Base-by-base conservation (phyloP, 2,888 invertebrate species). In the Oxycera nigricornis region DNA sequence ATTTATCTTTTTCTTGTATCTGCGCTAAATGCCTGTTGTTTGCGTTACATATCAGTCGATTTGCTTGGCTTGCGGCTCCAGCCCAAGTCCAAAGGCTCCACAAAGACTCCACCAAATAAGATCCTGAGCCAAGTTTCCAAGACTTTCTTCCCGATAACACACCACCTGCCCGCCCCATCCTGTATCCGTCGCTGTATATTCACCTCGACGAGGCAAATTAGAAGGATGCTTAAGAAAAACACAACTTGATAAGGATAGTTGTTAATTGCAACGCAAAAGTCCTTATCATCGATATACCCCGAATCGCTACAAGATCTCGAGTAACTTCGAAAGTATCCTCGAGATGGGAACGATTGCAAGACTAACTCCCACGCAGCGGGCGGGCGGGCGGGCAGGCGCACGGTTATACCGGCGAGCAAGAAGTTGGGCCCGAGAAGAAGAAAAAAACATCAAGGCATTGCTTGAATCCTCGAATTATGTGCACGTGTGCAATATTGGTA, bases 1-100 rank as follows among this genome's bases (percentile, higher is more conserved):
- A 74, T 74, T 76, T 76, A 76, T 76, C 76, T 70, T 70, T 76
- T 74, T 73, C 74, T 76, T 76, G 76, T 76, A 76, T 76, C 76
- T 76, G 22, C 46, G 74, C 74, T 76, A 76, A 76, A 76, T 76
- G 70, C 76, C 73, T 76, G 76, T 74, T 76, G 76, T 76, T 76
- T 76, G 73, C 70, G 73, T 73, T 76, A 74, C 74, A 76, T 76
- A 76, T 76, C 76, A 73, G 76, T 73, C 74, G 74, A 74, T 74
- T 76, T 74, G 74, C 59, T 41, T 2, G 24, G 35, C 72, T 72
- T 26, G 59, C 24, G 39, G 55, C 41, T 24, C 57, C 26, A 14
- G n/a, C n/a, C n/a, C n/a, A n/a, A 17, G 4, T 9, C 14, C 9
- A 24, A 50, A n/a, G 26, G 50, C 11, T 52, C 30, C 46, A 46